A percentile compares a stretch with the other conserved stretches of the same genome.
These are phyloP conservation scores for Neodiprion lecontei DNA, from an alignment of 1,140 invertebrate genomes.

Conservation along the genomic window DNA sequence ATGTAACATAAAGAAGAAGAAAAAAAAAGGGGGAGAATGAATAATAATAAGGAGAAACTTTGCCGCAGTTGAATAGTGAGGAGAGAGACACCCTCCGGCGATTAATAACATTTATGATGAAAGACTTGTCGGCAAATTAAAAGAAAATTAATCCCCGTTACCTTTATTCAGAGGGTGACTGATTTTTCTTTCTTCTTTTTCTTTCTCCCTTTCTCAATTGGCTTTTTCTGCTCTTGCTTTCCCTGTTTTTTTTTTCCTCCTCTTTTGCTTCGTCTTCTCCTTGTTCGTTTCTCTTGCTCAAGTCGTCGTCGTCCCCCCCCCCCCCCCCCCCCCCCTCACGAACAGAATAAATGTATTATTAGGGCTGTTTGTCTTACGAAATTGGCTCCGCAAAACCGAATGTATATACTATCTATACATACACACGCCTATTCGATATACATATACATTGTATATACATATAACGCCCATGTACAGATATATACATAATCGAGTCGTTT, in stretches of 20 bases:
- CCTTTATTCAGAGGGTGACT: not conserved
- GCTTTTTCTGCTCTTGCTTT: not conserved
- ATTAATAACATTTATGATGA: conserved; percentile 8
- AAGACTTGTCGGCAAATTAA: conserved; percentile 4
- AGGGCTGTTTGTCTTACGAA: not conserved
- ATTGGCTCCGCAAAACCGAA: conserved; percentile 1
- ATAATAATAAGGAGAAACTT: conserved; percentile 11
- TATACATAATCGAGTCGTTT: not conserved
- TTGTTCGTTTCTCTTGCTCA: not conserved
- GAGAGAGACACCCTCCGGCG: not conserved
- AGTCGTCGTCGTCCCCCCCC: not conserved
- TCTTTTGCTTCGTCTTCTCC: not conserved
- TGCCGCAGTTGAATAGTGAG: conserved; percentile 10
- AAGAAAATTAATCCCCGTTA: conserved; percentile 7
- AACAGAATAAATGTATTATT: conserved; percentile 3
- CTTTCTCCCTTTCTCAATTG: not conserved
- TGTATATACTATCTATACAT: not conserved
- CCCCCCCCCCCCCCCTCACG: not conserved
- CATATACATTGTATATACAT: no score
- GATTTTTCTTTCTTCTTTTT: not conserved
- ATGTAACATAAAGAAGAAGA: not conserved
- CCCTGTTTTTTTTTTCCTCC: not conserved
- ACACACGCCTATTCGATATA: no score
- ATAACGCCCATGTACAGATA: no score
- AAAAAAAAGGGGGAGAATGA: conserved; percentile 13